Base-by-base conservation (phyloP, 2,113 vertebrate genomes). In the Tenebrosternarchus preto region DNA sequence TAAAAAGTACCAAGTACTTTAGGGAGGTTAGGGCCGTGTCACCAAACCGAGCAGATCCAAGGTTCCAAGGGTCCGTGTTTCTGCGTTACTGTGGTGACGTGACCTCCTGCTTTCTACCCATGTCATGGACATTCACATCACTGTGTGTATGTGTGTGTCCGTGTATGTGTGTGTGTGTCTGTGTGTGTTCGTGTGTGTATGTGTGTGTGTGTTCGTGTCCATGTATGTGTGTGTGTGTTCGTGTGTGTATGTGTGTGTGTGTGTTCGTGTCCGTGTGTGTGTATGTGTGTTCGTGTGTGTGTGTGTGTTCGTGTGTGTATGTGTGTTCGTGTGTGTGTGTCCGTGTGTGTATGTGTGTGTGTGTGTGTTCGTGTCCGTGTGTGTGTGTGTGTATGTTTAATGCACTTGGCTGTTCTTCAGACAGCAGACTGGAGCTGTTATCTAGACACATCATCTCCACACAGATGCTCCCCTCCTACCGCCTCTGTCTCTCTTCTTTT, bases 381-480 rank as follows among this genome's bases (percentile, higher is more conserved):
- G 90, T 90, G 82, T 85, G 90, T 85, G 85, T n/a, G 86, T 85
- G 86, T 90, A 77, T 43, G 53, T 64, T 81, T 61, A 59, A 57
- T 84, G 80, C 69, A 33, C n/a, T n/a, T 91, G 89, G 91, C 90
- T 89, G 85, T 78, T 85, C 86, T 87, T 87, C 90, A 89, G 88
- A 88, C 87, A 90, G 91, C 90, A 92, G 90, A 92, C 86, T 88
- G 89, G n/a, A n/a, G n/a, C n/a, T n/a, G n/a, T 91, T 90, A 89
- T 88, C 77, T 86, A 88, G 86, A 89, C 86, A 84, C n/a, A n/a
- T n/a, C n/a, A n/a, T 85, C 84, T 77, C 82, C 88, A 89, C 90
- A 90, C 91, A 92, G 91, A 91, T 90, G 90, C 90, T 92, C 87
- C 88, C 63, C 82, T 88, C 85, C 39, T 39, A 31, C 29, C 73